Base-by-base conservation (phyloP, 2,888 invertebrate species). In the Hypomecis atomaria region DNA sequence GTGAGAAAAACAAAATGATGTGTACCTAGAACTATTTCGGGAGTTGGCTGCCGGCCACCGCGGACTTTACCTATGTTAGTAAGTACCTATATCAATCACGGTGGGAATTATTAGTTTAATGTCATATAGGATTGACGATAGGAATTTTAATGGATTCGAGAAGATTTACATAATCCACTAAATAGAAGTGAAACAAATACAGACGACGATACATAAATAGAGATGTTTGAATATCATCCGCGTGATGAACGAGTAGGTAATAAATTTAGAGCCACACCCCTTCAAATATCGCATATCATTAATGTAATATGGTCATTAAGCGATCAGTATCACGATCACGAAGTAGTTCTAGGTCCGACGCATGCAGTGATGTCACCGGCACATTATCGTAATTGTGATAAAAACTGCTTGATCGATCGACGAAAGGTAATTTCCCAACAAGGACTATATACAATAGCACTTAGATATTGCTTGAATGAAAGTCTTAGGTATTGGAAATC, bases 1-100 rank as follows among this genome's bases (percentile, higher is more conserved):
- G 88, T 88, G 88, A 82, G 84, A 85, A 84, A 83, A 85, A 84
- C 86, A 79, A 81, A 82, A 80, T 78, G 77, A 79, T 77, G 77
- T 76, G 73, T 74, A 48, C 56, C 56, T 56, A 73, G 69, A 65
- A 78, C 87, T 89, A 90, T 89, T 90, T 89, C 78, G 69, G 82
- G 81, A 82, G 54, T 87, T 91, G 91, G 91, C 90, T 74, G 65
- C 59, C 62, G 71, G 86, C 91, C 90, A 90, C 76, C 66, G 80
- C 78, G 75, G 75, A 73, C 73, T 81, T 83, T 86, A 86, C 84
- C 87, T 85, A 87, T 88, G 89, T 85, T 37, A 84, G 86, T 84
- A 64, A 55, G 55, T 44, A 55, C 13, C 49, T 50, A 75, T 78
- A 82, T 81, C 82, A 82, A 83, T 85, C 83, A 83, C 81, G 74